Evolutionary conservation across 2,113 vertebrate species (phyloP).

Genomic region (Chaetorhynchus papuensis): DNA sequence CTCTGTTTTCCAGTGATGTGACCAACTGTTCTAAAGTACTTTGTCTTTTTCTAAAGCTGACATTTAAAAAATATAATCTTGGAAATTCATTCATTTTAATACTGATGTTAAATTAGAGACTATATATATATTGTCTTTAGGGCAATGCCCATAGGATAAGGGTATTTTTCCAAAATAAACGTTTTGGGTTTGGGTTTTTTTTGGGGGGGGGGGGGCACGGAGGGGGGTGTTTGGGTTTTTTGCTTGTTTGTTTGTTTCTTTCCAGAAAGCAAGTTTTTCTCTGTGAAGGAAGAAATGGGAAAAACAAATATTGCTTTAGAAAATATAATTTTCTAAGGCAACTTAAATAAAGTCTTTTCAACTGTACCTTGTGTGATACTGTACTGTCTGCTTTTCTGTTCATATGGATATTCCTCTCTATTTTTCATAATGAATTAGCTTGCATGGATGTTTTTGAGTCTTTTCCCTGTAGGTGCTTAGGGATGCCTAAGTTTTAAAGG

Average conservation of each 20-base stretch:
- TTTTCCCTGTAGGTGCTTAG: not conserved
- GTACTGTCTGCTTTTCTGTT: not conserved
- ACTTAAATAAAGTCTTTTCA: not conserved
- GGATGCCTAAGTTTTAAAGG: not conserved
- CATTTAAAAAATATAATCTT: not conserved
- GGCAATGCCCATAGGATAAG: not conserved
- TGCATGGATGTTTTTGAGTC: not conserved
- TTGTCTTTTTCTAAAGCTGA: not conserved
- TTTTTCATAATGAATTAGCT: not conserved
- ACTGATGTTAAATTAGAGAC: not conserved
- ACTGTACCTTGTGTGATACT: not conserved
- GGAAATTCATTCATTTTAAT: not conserved
- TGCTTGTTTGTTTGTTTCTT: not conserved
- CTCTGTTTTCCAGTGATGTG: not conserved
- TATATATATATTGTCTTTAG: not conserved
- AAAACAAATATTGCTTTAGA: not conserved
- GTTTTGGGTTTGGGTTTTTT: no score
- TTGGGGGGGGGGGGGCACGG: accelerated
- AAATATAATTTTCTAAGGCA: not conserved
- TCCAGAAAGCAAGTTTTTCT: not conserved
- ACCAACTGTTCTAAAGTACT: not conserved
- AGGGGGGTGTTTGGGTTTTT: not conserved
- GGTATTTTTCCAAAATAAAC: not conserved
- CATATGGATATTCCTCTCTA: not conserved
- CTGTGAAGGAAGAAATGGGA: not conserved